Conservation (phyloP, 2,797 vertebrate species). For the Galaxias olidus region DNA sequence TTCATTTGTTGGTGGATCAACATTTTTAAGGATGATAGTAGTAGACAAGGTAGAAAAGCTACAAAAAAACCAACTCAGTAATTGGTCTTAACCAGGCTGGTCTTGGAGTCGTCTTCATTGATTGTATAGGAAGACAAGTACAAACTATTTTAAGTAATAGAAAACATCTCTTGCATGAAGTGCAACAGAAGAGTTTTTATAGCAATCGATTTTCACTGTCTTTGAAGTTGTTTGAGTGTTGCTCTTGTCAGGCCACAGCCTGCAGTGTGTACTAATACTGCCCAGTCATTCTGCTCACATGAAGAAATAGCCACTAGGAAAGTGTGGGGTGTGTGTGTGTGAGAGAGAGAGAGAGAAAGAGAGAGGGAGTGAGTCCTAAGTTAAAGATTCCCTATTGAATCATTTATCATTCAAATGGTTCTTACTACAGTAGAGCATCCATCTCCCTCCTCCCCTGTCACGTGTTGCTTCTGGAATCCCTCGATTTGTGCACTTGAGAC, state of each 20-base stretch:
- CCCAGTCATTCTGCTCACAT: neutral
- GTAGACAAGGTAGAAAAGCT: too few species aligned
- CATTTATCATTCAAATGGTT: constrained; percentile 38
- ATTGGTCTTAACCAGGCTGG: too few species aligned
- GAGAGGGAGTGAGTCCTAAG: constrained; percentile 19
- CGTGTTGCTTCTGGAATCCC: constrained; percentile 9
- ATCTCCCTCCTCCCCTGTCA: constrained; percentile 19
- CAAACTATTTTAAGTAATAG: too few species aligned
- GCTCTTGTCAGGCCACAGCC: constrained; percentile 1
- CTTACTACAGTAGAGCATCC: constrained; percentile 1
- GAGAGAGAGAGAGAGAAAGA: neutral
- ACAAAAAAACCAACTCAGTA: too few species aligned
- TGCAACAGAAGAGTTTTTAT: too few species aligned
- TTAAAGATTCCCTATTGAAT: constrained; percentile 24
- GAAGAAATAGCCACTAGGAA: neutral
- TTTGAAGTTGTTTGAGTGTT: neutral
- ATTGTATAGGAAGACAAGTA: too few species aligned
- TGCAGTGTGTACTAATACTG: neutral
- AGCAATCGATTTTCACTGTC: constrained; percentile 4
- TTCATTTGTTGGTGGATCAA: too few species aligned
- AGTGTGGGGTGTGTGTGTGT: neutral
- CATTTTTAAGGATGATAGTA: too few species aligned
- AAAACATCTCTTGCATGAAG: too few species aligned
- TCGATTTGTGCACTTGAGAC: constrained; percentile 4
- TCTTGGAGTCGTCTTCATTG: too few species aligned